Percentiles rank a stretch among this genome's conserved stretches.
Evolutionary conservation across 2,888 invertebrate genomes (phyloP).

Genomic region (Panzeria rudis): DNA sequence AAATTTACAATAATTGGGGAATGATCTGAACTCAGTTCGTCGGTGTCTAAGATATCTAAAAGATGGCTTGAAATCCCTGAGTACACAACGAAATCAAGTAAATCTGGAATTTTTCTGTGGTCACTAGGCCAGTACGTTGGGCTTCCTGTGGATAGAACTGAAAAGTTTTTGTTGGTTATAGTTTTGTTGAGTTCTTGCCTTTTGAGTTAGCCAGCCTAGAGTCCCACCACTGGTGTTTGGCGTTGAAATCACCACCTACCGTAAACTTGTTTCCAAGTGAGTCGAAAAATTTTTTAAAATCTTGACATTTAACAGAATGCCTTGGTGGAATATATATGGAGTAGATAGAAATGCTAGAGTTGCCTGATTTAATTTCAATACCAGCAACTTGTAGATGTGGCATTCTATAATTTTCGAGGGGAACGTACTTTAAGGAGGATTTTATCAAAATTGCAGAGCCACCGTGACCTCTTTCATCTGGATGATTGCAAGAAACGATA

Average conservation of each 20-base stretch:
- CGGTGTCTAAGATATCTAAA: background rate
- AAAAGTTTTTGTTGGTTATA: background rate
- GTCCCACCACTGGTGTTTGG: background rate
- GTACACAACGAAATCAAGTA: background rate
- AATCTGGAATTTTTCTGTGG: slow-evolving; percentile 1
- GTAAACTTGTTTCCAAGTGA: background rate
- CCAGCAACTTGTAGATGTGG: too few species aligned
- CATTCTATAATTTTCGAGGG: too few species aligned
- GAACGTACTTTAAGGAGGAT: too few species aligned
- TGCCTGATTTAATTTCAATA: too few species aligned
- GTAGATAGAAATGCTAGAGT: too few species aligned
- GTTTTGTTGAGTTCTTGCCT: background rate
- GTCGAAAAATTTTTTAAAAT: background rate
- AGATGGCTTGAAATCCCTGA: background rate
- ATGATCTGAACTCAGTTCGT: background rate
- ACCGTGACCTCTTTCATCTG: slow-evolving; percentile 10
- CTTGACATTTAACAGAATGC: too few species aligned
- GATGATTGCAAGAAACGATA: background rate
- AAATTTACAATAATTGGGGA: background rate
- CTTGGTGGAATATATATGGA: too few species aligned
- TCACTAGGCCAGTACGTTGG: slow-evolving; percentile 1
- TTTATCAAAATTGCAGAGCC: too few species aligned
- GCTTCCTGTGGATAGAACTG: background rate
- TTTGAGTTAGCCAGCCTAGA: background rate
- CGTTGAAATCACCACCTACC: background rate